These are phyloP conservation scores for Punctoribates punctum DNA, from an alignment of 2,888 invertebrate species.

Conservation along the genomic window DNA sequence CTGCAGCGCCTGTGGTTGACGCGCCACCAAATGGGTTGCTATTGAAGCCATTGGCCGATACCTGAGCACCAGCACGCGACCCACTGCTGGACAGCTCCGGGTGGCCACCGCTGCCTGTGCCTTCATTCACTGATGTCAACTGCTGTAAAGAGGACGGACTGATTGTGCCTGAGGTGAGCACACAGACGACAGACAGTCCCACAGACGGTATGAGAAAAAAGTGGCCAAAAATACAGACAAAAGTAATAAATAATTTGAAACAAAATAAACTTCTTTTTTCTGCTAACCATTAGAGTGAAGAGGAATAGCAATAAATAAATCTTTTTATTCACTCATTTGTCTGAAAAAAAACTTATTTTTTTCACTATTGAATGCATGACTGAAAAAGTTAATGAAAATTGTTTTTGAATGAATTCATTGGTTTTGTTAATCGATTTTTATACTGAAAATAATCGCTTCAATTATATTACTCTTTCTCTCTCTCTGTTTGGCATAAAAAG, in stretches of 20 bases:
- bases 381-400: no score
- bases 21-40: constrained; percentile 29
- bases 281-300: no score
- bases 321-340: not conserved
- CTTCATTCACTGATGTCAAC: constrained; percentile 12
- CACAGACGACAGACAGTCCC: no score
- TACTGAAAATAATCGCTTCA: no score
- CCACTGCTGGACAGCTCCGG: constrained; percentile 2
- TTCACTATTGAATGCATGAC: not conserved
- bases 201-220: not conserved
- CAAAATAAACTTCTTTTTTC: no score
- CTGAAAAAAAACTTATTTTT: not conserved
- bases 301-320: not conserved
- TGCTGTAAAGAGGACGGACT: constrained; percentile 29
- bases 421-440: no score
- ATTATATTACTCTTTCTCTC: no score
- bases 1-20: not conserved
- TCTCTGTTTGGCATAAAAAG: no score
- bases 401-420: no score
- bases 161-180: constrained; percentile 6
- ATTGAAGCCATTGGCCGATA: constrained; percentile 28
- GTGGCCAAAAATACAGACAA: not conserved
- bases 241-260: not conserved
- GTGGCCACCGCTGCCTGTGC: not conserved
- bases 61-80: not conserved